Conservation (phyloP, 2,888 invertebrate species). For the Rhagophthalmus giganteus region DNA sequence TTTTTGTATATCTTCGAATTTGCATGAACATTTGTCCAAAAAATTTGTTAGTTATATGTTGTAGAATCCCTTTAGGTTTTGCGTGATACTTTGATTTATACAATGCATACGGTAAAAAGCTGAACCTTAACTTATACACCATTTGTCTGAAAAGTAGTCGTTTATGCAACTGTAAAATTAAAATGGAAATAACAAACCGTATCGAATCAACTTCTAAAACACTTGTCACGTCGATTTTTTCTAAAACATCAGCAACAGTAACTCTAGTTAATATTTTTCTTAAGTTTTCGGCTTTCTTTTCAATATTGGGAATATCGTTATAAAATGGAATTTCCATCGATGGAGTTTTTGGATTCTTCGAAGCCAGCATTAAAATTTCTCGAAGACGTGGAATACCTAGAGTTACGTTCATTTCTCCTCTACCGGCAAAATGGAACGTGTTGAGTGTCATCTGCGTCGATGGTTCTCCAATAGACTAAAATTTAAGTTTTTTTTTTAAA, state of each 20-base stretch:
- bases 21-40: constrained; percentile 67
- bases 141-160: constrained; percentile 53
- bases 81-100: constrained; percentile 76
- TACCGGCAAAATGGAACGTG: constrained; percentile 99
- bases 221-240: constrained; percentile 67
- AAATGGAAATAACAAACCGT: constrained; percentile 47
- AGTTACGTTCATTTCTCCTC: constrained; percentile 99
- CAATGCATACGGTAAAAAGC: constrained; percentile 72
- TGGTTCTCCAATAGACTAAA: constrained; percentile 91
- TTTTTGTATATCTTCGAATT: constrained; percentile 64
- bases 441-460: constrained; percentile 99
- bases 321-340: constrained; percentile 91
- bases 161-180: neutral
- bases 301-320: constrained; percentile 55
- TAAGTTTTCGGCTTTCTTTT: constrained; percentile 67
- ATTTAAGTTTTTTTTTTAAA: constrained; percentile 9
- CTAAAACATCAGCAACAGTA: constrained; percentile 76
- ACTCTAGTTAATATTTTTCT: constrained; percentile 76
- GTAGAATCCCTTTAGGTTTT: constrained; percentile 69
- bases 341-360: constrained; percentile 92
- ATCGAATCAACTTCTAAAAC: constrained; percentile 61
- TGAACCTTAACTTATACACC: constrained; percentile 69
- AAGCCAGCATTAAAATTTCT: constrained; percentile 96
- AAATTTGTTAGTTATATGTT: constrained; percentile 74
- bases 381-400: constrained; percentile 97